A percentile compares a stretch with the other conserved stretches of the same genome.
Evolutionary conservation across 2,888 invertebrate genomes (phyloP).

Genomic region (Stenodema calcarata): DNA sequence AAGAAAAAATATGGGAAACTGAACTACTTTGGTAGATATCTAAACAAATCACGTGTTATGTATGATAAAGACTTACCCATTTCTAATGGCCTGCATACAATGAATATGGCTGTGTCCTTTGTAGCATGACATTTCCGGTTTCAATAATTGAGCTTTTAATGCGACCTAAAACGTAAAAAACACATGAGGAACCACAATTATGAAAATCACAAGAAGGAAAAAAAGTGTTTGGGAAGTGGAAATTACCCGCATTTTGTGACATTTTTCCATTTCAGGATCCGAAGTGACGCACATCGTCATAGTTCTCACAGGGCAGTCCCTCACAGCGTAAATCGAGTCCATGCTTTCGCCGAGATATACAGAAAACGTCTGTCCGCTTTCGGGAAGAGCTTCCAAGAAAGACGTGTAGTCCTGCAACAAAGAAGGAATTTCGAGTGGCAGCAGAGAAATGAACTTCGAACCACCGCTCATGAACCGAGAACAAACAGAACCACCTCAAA

Average conservation of each 20-base stretch:
- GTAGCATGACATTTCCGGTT: slow-evolving; percentile 81
- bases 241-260: slow-evolving; percentile 83
- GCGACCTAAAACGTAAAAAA: slow-evolving; percentile 69
- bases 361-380: slow-evolving; percentile 78
- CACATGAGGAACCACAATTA: neutral
- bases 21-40: too few species aligned
- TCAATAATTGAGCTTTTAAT: slow-evolving; percentile 81
- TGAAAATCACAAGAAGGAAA: too few species aligned
- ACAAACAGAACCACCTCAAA: too few species aligned
- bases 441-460: too few species aligned
- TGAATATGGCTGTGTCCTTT: slow-evolving; percentile 83
- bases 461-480: too few species aligned
- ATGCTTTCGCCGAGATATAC: slow-evolving; percentile 75
- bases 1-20: too few species aligned
- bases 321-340: slow-evolving; percentile 74
- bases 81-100: slow-evolving; percentile 77
- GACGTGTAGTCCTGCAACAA: slow-evolving; percentile 76
- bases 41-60: too few species aligned
- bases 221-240: too few species aligned
- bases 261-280: slow-evolving; percentile 87
- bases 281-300: slow-evolving; percentile 92
- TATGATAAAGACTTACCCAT: slow-evolving; percentile 60
- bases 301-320: slow-evolving; percentile 82
- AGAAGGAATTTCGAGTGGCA: too few species aligned
- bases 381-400: slow-evolving; percentile 70